Evolutionary conservation across 2,888 invertebrate species (phyloP).

Genomic region (Drosophila histrio): DNA sequence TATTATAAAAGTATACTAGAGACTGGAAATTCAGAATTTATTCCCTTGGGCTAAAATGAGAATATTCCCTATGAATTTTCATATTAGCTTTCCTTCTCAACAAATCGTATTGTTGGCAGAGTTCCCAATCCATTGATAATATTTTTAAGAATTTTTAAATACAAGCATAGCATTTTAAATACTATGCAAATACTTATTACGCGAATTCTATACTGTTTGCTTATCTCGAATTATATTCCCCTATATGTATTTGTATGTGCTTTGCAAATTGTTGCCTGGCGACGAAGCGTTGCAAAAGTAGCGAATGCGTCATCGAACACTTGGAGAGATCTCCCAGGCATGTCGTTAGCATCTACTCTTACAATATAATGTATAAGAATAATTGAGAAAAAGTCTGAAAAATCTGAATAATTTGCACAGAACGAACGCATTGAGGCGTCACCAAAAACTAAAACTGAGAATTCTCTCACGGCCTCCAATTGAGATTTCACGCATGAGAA

Average conservation of each 20-base stretch:
- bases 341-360: slow-evolving; percentile 11
- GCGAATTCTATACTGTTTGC: background rate
- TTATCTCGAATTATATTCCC: slow-evolving; percentile 17
- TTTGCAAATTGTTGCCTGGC: slow-evolving; percentile 34
- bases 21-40: too few relatives aligned
- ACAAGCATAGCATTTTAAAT: background rate
- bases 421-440: slow-evolving; percentile 55
- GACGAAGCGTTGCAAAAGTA: slow-evolving; percentile 45
- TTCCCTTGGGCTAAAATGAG: too few relatives aligned
- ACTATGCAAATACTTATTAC: background rate
- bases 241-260: background rate
- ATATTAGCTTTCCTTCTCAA: too few relatives aligned
- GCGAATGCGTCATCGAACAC: slow-evolving; percentile 54
- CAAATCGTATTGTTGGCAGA: too few relatives aligned
- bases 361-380: slow-evolving; percentile 4
- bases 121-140: background rate
- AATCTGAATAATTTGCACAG: slow-evolving; percentile 33
- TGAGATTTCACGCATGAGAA: slow-evolving; percentile 65
- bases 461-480: slow-evolving; percentile 49
- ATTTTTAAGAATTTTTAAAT: background rate
- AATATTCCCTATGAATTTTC: too few relatives aligned
- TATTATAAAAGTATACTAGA: too few relatives aligned
- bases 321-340: slow-evolving; percentile 36
- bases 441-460: slow-evolving; percentile 15
- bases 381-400: slow-evolving; percentile 21